These are phyloP conservation scores for Athene cunicularia DNA, from an alignment of 2,113 vertebrate genomes.

Conservation along the genomic window DNA sequence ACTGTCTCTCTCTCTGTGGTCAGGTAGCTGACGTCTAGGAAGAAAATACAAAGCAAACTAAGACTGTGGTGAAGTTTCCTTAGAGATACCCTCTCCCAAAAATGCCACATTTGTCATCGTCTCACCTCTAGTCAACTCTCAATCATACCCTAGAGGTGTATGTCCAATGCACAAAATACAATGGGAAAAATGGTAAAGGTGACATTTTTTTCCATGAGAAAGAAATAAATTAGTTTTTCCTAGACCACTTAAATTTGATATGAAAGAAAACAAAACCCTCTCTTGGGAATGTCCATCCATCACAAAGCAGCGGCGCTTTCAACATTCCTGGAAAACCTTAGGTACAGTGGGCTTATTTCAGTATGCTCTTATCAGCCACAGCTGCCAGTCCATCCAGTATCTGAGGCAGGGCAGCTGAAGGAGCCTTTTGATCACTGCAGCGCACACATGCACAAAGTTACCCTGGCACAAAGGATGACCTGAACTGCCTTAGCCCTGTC, in stretches of 20 bases:
- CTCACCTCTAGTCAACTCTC: background rate
- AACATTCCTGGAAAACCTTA: slow-evolving; percentile 16
- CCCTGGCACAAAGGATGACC: background rate
- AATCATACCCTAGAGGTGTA: background rate
- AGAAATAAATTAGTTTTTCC: background rate
- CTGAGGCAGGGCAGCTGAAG: background rate
- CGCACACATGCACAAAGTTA: background rate
- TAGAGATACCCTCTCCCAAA: background rate
- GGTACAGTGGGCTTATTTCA: background rate
- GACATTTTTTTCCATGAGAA: background rate
- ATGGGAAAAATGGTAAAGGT: background rate
- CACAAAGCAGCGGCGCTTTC: background rate
- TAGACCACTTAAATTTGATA: background rate
- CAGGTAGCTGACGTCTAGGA: background rate
- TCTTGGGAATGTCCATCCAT: background rate
- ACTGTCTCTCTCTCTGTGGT: background rate
- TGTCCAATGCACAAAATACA: background rate
- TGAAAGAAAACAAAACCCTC: background rate
- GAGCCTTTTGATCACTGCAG: slow-evolving; percentile 8
- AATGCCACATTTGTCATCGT: background rate
- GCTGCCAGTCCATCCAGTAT: background rate
- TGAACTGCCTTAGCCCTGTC: background rate
- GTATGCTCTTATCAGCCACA: background rate
- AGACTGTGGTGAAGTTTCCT: background rate
- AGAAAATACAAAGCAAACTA: background rate